Conservation (phyloP, 2,113 vertebrate genomes). For the Chlamydotis undulata region DNA sequence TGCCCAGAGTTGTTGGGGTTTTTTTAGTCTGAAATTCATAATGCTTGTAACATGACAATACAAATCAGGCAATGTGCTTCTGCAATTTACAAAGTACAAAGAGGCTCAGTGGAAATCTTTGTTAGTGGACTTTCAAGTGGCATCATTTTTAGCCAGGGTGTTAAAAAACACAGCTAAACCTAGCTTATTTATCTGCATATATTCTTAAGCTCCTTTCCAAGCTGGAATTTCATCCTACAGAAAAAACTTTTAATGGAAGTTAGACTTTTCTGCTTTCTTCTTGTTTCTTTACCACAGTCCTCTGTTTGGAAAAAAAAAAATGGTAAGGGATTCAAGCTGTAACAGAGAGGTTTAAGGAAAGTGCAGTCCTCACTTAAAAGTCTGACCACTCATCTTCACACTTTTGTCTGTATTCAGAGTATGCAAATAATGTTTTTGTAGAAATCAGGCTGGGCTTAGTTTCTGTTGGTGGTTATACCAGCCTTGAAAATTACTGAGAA, state of each 20-base stretch:
- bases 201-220: not conserved
- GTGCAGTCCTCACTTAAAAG: not conserved
- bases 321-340: not conserved
- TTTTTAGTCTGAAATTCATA: not conserved
- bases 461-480: not conserved
- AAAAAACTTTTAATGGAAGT: not conserved
- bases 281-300: not conserved
- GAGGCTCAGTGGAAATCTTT: not conserved
- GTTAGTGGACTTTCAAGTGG: not conserved
- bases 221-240: not conserved
- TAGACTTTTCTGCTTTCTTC: not conserved
- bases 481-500: not conserved
- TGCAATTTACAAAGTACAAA: not conserved
- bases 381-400: not conserved
- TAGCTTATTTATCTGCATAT: not conserved
- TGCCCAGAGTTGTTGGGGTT: not conserved
- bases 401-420: not conserved
- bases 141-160: not conserved
- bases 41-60: not conserved
- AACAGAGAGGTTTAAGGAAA: not conserved
- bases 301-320: not conserved
- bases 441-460: not conserved
- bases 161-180: not conserved
- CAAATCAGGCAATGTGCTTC: not conserved
- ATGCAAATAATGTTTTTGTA: not conserved